Percentiles rank a stretch among this genome's conserved stretches.
These are phyloP conservation scores for Rhamphomyia laevipes DNA, from an alignment of 2,888 invertebrate genomes.

Conservation along the genomic window DNA sequence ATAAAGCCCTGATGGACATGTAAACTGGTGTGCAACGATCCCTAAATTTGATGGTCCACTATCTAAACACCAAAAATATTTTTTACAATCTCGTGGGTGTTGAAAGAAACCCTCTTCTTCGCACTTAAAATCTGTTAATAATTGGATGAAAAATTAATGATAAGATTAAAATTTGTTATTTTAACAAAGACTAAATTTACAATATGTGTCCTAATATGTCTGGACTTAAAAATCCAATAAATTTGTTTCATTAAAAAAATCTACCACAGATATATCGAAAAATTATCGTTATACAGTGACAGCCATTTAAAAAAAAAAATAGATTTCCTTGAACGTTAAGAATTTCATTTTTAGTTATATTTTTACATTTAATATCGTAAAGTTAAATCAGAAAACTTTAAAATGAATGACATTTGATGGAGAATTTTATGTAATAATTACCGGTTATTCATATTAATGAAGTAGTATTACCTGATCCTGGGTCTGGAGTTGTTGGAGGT, in stretches of 20 bases:
- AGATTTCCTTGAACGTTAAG: too few relatives aligned
- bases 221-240: too few relatives aligned
- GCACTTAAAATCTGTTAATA: constrained; percentile 71
- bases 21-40: constrained; percentile 84
- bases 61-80: constrained; percentile 90
- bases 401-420: too few relatives aligned
- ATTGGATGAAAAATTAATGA: background rate
- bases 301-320: too few relatives aligned
- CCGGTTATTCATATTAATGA: too few relatives aligned
- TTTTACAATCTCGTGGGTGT: constrained; percentile 86
- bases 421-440: too few relatives aligned
- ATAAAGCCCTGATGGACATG: constrained; percentile 81
- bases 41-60: constrained; percentile 80
- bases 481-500: constrained; percentile 77
- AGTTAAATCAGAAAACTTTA: too few relatives aligned
- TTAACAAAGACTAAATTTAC: background rate
- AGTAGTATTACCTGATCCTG: constrained; percentile 74
- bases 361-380: too few relatives aligned
- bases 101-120: constrained; percentile 87
- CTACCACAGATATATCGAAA: too few relatives aligned
- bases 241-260: constrained; percentile 18
- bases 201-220: background rate
- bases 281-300: too few relatives aligned
- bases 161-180: background rate
- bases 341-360: too few relatives aligned